phyloP scores from a whole-genome alignment of 1,140 invertebrate species.

The Caenorhabditis remanei region DNA sequence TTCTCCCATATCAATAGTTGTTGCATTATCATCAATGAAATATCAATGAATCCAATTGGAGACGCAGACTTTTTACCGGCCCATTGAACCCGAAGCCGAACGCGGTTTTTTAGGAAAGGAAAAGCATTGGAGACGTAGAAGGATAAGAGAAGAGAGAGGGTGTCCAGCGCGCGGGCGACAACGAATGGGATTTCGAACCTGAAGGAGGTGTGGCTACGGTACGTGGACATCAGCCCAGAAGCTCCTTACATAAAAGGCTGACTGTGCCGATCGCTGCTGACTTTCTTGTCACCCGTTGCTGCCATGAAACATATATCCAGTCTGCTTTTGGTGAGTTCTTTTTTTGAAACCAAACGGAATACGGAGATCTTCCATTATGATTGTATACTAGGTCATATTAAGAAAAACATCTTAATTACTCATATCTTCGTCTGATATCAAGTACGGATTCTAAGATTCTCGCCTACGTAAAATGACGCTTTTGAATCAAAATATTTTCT shows the following conservation, averaged over 20 bases:
- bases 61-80: constrained; percentile 41
- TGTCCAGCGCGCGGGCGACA: constrained; percentile 22
- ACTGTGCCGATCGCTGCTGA: constrained; percentile 25
- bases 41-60: neutral
- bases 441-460: constrained; percentile 1
- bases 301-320: constrained; percentile 39
- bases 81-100: constrained; percentile 52
- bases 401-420: neutral
- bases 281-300: constrained; percentile 42
- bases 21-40: constrained; percentile 26
- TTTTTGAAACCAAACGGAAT: neutral
- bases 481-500: neutral
- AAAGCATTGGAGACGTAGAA: neutral
- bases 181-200: constrained; percentile 53
- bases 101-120: constrained; percentile 38
- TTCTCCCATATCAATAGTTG: constrained; percentile 28
- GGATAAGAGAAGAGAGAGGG: neutral
- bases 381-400: neutral
- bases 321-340: constrained; percentile 37
- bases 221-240: constrained; percentile 26
- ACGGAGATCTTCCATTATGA: constrained; percentile 14
- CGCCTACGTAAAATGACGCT: neutral
- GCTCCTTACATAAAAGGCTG: constrained; percentile 43
- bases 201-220: constrained; percentile 54
- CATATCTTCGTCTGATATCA: neutral